Evolutionary conservation across 1,140 invertebrate genomes (phyloP).

Genomic region (Ips nitidus): DNA sequence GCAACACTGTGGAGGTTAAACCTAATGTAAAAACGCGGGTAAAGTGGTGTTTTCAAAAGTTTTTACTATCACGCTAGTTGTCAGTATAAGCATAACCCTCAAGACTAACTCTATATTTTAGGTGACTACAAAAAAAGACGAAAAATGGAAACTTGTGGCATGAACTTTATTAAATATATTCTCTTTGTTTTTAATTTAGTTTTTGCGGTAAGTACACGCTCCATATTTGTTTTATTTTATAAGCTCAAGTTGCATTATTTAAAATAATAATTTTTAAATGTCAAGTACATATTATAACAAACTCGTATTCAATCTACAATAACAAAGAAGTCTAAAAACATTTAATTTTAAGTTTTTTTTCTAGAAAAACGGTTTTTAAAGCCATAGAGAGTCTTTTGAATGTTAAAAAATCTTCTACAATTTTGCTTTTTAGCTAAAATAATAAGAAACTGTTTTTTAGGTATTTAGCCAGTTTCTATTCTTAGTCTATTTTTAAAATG

Average conservation of each 20-base stretch:
- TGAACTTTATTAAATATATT: constrained; percentile 69
- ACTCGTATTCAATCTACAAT: too few species aligned
- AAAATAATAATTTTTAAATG: background rate
- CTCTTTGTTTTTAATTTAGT: constrained; percentile 74
- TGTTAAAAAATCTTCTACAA: too few species aligned
- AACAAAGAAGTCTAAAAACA: too few species aligned
- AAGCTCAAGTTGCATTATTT: background rate
- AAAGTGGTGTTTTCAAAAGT: constrained; percentile 21
- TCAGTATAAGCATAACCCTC: constrained; percentile 6
- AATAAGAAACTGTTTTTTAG: too few species aligned
- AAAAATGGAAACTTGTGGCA: constrained; percentile 60
- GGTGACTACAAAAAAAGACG: background rate
- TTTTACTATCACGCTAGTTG: constrained; percentile 13
- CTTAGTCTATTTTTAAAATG: too few species aligned
- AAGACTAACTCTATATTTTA: too few species aligned
- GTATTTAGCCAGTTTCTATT: too few species aligned
- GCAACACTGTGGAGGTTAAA: background rate
- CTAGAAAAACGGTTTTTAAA: too few species aligned
- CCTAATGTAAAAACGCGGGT: background rate
- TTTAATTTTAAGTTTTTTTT: too few species aligned
- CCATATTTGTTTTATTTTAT: background rate
- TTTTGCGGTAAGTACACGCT: constrained; percentile 65
- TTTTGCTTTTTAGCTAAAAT: too few species aligned
- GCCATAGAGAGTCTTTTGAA: too few species aligned
- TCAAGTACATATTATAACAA: too few species aligned